Percentiles rank a stretch among this genome's conserved stretches.
Evolutionary conservation across 2,797 vertebrate genomes (phyloP).

Genomic region (Scleropages formosus): DNA sequence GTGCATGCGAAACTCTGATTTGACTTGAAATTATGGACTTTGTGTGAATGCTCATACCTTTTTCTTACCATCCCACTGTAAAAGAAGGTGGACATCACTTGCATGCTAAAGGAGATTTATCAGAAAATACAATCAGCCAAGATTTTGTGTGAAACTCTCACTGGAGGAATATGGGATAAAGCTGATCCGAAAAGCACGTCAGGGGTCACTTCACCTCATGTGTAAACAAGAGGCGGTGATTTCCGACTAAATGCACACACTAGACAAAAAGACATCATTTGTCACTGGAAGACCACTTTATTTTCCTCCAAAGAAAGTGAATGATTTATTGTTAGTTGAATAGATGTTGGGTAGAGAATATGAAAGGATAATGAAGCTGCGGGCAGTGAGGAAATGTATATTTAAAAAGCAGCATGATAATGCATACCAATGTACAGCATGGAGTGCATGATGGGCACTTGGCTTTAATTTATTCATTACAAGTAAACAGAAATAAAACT

Average conservation of each 20-base stretch:
- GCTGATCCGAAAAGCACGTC: neutral
- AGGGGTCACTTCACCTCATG: neutral
- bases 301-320: slow-evolving; percentile 19
- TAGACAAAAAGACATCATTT: slow-evolving; percentile 31
- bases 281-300: slow-evolving; percentile 38
- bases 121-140: slow-evolving; percentile 51
- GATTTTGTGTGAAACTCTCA: slow-evolving; percentile 38
- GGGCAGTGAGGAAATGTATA: neutral
- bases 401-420: neutral
- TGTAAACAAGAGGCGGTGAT: neutral
- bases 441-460: neutral
- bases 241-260: slow-evolving; percentile 3
- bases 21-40: too few species aligned
- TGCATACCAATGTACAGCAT: neutral
- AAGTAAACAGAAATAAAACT: neutral
- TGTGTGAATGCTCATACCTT: neutral
- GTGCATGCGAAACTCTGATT: too few species aligned
- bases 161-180: slow-evolving; percentile 10
- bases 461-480: neutral
- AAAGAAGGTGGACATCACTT: slow-evolving; percentile 16
- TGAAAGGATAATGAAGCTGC: neutral
- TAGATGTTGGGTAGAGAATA: slow-evolving; percentile 32
- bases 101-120: slow-evolving; percentile 39
- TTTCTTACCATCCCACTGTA: neutral
- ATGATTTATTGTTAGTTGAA: slow-evolving; percentile 35